Conservation (phyloP, 2,113 vertebrate genomes). For the Tympanuchus pallidicinctus region DNA sequence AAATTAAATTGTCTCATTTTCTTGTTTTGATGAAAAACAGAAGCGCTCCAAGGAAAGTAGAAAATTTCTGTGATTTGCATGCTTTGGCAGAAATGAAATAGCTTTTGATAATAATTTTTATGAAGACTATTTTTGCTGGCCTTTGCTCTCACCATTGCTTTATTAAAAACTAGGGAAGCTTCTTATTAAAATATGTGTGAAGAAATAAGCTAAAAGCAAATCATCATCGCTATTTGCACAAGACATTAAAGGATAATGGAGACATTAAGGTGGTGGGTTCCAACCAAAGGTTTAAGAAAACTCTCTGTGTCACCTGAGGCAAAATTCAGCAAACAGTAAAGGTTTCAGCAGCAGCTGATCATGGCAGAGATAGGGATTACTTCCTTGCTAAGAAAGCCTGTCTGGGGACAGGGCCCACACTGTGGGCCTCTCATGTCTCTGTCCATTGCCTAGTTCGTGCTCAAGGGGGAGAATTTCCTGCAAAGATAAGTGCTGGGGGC, state of each 20-base stretch:
- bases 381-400: not conserved
- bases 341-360: not conserved
- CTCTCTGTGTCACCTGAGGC: not conserved
- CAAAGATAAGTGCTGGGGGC: accelerated
- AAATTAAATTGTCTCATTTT: slow-evolving; percentile 59
- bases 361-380: not conserved
- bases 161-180: slow-evolving; percentile 17
- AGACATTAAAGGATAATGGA: not conserved
- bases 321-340: not conserved
- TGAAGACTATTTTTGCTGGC: not conserved
- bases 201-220: not conserved
- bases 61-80: slow-evolving; percentile 27
- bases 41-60: slow-evolving; percentile 1
- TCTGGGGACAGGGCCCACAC: accelerated
- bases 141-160: not conserved
- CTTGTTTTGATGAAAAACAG: slow-evolving; percentile 55
- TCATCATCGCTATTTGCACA: not conserved
- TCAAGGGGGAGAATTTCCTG: not conserved
- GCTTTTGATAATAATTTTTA: slow-evolving; percentile 13
- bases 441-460: not conserved
- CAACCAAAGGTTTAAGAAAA: not conserved
- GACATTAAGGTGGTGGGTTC: not conserved
- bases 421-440: accelerated
- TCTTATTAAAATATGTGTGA: not conserved
- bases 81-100: slow-evolving; percentile 15